Evolutionary conservation across 2,113 vertebrate genomes (phyloP).

Genomic region (Agapornis roseicollis): DNA sequence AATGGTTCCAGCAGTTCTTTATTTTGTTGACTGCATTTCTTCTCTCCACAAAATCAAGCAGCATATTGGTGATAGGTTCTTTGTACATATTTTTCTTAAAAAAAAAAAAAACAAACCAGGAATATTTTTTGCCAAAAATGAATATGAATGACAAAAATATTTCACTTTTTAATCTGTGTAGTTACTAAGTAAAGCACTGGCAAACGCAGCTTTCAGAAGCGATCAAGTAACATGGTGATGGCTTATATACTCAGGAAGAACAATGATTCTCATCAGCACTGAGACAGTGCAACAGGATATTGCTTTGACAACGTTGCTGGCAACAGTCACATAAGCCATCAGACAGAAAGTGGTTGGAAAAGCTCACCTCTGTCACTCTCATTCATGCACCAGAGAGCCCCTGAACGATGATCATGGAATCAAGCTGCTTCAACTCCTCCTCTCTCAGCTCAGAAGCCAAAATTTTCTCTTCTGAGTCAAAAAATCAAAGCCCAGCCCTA

Average conservation of each 20-base stretch:
- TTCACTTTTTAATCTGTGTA: not conserved
- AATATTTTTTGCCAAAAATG: not conserved
- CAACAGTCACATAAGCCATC: not conserved
- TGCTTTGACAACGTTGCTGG: not conserved
- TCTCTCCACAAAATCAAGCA: not conserved
- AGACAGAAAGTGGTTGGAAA: not conserved
- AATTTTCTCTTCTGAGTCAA: not conserved
- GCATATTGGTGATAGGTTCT: not conserved
- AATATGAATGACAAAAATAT: not conserved
- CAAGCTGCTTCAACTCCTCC: not conserved
- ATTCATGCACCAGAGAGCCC: not conserved
- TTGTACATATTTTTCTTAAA: not conserved
- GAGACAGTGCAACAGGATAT: not conserved
- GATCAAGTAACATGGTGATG: rapidly evolving
- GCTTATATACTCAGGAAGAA: not conserved
- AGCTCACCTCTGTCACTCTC: not conserved
- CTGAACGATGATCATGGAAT: rapidly evolving
- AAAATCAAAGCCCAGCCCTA: not conserved
- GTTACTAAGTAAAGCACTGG: not conserved
- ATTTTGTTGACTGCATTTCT: constrained; percentile 51
- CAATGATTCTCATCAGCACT: not conserved
- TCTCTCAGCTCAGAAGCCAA: not conserved
- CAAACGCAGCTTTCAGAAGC: not conserved
- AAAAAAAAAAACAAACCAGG: too few species aligned
- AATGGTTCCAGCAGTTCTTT: constrained; percentile 33